Conservation (phyloP, 2,888 invertebrate genomes). For the Neria commutata region DNA sequence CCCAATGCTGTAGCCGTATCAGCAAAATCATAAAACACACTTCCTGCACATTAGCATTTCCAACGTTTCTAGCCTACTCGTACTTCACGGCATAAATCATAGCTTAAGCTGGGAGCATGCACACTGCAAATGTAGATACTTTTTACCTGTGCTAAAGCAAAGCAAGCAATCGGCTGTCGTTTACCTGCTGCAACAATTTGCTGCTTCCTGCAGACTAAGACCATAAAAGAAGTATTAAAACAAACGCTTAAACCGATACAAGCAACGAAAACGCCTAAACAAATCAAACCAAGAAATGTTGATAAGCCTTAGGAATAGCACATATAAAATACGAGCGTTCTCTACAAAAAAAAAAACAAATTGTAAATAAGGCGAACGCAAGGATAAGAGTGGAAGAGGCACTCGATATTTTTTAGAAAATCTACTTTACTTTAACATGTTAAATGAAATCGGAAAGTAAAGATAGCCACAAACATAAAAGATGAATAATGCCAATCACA, state of each 20-base stretch:
- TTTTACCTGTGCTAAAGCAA: constrained; percentile 42
- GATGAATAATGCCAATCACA: constrained; percentile 57
- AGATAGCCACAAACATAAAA: constrained; percentile 21
- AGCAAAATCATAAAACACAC: no score
- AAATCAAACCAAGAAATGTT: constrained; percentile 37
- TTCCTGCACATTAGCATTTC: no score
- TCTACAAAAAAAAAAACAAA: constrained; percentile 4
- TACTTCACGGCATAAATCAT: no score
- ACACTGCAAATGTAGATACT: neutral
- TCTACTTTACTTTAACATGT: neutral
- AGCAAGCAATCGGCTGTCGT: constrained; percentile 10
- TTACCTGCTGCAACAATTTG: constrained; percentile 18
- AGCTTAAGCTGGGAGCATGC: no score
- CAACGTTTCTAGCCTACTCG: no score
- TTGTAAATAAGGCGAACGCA: constrained; percentile 1
- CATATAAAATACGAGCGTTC: neutral
- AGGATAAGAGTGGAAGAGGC: constrained; percentile 3
- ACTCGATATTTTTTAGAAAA: no score
- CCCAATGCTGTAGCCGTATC: no score
- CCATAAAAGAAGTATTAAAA: constrained; percentile 37
- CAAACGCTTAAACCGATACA: constrained; percentile 51
- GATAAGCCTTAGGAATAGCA: constrained; percentile 9
- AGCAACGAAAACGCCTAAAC: constrained; percentile 40
- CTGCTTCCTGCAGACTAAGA: neutral
- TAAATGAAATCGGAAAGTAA: neutral